phyloP scores from a whole-genome alignment of 2,797 vertebrate species.

The Pangasius macronema region DNA sequence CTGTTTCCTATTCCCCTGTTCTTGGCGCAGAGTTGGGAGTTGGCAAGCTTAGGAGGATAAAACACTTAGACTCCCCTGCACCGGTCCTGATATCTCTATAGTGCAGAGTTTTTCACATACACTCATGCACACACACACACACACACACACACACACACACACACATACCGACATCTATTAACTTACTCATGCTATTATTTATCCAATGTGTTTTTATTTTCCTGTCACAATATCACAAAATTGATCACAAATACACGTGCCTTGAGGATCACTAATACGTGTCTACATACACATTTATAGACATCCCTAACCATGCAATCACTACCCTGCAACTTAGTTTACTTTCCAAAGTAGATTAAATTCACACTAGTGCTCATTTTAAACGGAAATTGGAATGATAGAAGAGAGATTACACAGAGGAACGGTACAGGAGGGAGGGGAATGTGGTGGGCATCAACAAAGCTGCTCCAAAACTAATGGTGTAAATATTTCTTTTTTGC shows the following conservation, averaged over 20 bases:
- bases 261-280: not conserved
- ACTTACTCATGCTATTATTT: conserved; percentile 66
- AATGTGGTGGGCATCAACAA: conserved; percentile 49
- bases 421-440: conserved; percentile 70
- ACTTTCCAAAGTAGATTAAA: conserved; percentile 77
- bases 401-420: conserved; percentile 64
- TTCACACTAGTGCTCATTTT: conserved; percentile 80
- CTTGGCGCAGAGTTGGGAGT: conserved; percentile 72
- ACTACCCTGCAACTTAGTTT: conserved; percentile 66
- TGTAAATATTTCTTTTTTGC: conserved; percentile 61
- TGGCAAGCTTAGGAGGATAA: conserved; percentile 81
- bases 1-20: conserved; percentile 79
- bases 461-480: conserved; percentile 48
- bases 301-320: conserved; percentile 58
- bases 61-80: conserved; percentile 76
- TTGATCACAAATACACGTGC: not conserved
- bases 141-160: conserved; percentile 35
- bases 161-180: conserved; percentile 43
- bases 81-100: conserved; percentile 79
- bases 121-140: no score
- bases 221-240: conserved; percentile 42
- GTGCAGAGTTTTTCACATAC: conserved; percentile 61
- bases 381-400: conserved; percentile 69
- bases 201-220: conserved; percentile 58
- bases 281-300: not conserved